Base-by-base conservation (phyloP, 2,113 vertebrate species). In the Raja brachyura region DNA sequence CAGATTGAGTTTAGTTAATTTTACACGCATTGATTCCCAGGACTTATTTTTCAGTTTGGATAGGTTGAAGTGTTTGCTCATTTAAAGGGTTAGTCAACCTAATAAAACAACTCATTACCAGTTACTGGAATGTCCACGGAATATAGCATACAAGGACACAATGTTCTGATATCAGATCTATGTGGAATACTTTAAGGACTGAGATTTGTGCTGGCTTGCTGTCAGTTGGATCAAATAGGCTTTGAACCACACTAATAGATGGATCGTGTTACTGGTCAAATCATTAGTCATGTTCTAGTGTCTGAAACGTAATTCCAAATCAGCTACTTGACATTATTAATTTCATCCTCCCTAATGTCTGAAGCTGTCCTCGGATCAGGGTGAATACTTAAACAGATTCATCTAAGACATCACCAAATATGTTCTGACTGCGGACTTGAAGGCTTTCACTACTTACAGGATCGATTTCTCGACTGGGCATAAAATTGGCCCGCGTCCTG, bases 101-200 rank as follows among this genome's bases (percentile, higher is more conserved):
- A 73, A 92, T 92, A 92, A 92, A 92, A 92, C 90, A 92, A 92
- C 90, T 92, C 68, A 74, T 92, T 92, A 92, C 90, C 68, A 70
- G 66, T 92, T 74, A 54, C 63, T 92, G 90, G 90, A 92, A 92
- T 92, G 90, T 54, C 90, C 54, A 22, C 68, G 28, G 86, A 90
- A 90, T 61, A 92, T 68, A 92, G 68, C 18, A 92, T 92, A 73
- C 39, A 92, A 70, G 90, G 68, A 92, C 90, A 73, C 33, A 92
- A 48, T 74, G 90, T 92, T 92, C 90, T 48, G 68, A 33, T 92
- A 92, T 92, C 90, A 92, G 73, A 74, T 74, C 90, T 92, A 92
- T 92, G 73, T 10, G 39, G 90, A 31, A 92, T 92, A 73, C 68
- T 92, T 92, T 73, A 92, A 92, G 54, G 33, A 92, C 66, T 59